Percentiles rank a stretch among this genome's conserved stretches.
phyloP scores from a whole-genome alignment of 2,888 invertebrate genomes.

The Lamellibrachia columna region DNA sequence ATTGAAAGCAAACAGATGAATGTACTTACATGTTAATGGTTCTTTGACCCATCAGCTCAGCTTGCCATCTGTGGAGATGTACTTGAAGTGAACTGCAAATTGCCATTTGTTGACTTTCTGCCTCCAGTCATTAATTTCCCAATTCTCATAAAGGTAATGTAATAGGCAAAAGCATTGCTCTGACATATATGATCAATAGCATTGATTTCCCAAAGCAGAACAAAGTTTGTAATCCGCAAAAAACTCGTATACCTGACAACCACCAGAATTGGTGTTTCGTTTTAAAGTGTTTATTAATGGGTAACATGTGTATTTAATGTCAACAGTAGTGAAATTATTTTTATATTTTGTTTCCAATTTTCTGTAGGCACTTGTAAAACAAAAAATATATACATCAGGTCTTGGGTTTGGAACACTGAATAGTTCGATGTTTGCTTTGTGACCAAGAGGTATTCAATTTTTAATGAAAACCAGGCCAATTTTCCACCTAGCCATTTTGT shows the following conservation, averaged over 20 bases:
- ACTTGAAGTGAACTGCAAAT: constrained; percentile 91
- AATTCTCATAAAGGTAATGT: constrained; percentile 84
- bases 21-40: not conserved
- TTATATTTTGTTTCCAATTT: no score
- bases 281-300: no score
- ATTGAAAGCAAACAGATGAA: not conserved
- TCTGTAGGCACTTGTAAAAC: no score
- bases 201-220: no score
- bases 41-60: constrained; percentile 70
- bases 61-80: constrained; percentile 93
- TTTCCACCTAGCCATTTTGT: no score
- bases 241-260: no score
- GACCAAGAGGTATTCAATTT: no score
- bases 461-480: no score
- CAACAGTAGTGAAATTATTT: no score
- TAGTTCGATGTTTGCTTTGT: not conserved
- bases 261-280: no score
- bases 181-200: not conserved
- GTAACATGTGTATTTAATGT: no score
- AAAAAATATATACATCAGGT: not conserved
- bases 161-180: not conserved
- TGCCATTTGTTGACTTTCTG: constrained; percentile 93
- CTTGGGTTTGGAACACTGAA: not conserved
- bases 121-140: constrained; percentile 88
- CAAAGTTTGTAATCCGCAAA: no score